Evolutionary conservation across 2,113 vertebrate species (phyloP), one percentile per base, ranked within the genome.

Genomic region (Lagopus leucura): DNA sequence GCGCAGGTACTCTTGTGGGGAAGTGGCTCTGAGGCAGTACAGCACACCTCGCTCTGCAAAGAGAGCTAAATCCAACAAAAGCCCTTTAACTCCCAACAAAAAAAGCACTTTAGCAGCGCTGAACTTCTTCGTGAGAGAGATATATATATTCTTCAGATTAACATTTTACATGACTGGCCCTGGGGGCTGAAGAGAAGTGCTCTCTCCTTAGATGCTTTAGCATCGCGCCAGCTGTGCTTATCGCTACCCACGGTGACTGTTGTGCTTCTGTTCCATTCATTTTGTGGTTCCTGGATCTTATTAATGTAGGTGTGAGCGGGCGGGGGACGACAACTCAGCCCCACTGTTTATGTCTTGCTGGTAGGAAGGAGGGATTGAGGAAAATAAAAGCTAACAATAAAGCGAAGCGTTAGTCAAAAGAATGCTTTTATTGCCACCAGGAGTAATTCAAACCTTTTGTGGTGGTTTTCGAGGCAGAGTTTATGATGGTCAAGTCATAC

Each of bases 391-490:
- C 76, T 50, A 88, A 94, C 70, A 91, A 89, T 96, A 97, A 97
- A 97, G 95, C 77, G 80, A 92, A 96, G 93, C 47, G 15, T 97
- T 89, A 89, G 92, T 87, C 95, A 88, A 90, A 94, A 96, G 97
- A 97, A 96, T 84, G 91, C 74, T 97, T 97, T 97, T 96, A 97
- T 97, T 95, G 94, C 97, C 90, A 92, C 89, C 90, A 94, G 91
- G 95, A 91, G 95, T 97, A 97, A 97, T 94, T 96, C 95, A 96
- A 97, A 96, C 88, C 94, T 97, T 97, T 97, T 97, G 95, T 97
- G 96, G 94, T 96, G 93, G 94, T 94, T 97, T 95, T 61, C 38
- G 96, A 88, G 57, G 93, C 86, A 93, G 92, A 81, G 93, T 97
- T 97, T 97, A 97, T 54, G 78, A 82, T 95, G 67, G 72, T 48